phyloP scores from a whole-genome alignment of 2,113 vertebrate genomes.

The Dicrurus megarhynchus region DNA sequence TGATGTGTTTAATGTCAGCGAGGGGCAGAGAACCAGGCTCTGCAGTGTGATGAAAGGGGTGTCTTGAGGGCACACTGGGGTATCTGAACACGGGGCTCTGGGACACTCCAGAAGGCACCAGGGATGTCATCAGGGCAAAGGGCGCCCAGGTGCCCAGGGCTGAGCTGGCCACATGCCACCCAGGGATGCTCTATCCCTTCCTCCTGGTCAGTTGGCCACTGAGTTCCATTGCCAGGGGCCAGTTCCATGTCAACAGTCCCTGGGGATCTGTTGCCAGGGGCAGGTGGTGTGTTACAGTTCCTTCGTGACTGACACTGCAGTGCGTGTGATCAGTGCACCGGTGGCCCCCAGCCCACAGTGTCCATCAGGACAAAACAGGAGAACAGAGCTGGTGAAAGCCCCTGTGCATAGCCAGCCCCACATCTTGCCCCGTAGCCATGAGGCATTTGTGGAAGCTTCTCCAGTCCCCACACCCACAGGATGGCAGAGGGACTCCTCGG shows the following conservation, averaged over 20 bases:
- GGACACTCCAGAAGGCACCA: neutral
- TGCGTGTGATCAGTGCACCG: fast-evolving
- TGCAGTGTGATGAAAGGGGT: neutral
- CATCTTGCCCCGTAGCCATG: no score
- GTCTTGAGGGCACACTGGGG: neutral
- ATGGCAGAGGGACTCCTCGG: neutral
- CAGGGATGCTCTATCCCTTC: neutral
- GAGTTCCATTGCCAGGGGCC: neutral
- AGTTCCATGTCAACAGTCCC: no score
- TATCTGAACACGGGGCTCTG: neutral
- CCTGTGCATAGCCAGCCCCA: no score
- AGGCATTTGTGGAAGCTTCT: neutral
- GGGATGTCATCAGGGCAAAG: no score
- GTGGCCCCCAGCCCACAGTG: neutral
- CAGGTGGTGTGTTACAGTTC: no score
- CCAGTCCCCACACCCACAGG: no score
- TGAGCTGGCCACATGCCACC: neutral
- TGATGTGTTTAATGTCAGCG: neutral
- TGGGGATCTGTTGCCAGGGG: neutral
- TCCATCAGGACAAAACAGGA: no score
- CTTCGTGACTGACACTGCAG: neutral
- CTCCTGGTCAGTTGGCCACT: neutral
- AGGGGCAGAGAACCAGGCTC: neutral
- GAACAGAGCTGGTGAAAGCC: neutral
- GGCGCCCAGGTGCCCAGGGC: neutral